Evolutionary conservation across 2,888 invertebrate species (phyloP).

Genomic region (Baccha elongata): DNA sequence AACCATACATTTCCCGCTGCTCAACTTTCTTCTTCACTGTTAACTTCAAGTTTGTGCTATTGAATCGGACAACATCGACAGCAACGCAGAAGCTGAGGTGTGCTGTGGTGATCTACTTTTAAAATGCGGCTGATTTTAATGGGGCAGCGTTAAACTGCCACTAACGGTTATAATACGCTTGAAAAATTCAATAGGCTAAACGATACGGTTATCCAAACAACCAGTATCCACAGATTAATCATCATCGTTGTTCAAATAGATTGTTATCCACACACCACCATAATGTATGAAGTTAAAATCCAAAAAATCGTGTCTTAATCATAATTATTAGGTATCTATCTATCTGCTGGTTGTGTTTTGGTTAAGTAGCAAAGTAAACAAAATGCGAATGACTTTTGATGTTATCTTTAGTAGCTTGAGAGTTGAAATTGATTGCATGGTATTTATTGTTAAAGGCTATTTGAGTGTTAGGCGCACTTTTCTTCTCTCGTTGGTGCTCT

Average conservation of each 20-base stretch:
- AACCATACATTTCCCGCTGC: constrained; percentile 28
- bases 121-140: constrained; percentile 40
- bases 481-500: constrained; percentile 6
- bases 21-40: constrained; percentile 65
- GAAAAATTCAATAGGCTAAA: constrained; percentile 25
- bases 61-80: constrained; percentile 13
- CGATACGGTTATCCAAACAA: constrained; percentile 36
- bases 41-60: constrained; percentile 34
- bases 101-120: constrained; percentile 32
- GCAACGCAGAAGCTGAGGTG: neutral
- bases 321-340: neutral
- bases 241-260: neutral
- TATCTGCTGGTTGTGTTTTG: neutral
- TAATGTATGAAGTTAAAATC: neutral
- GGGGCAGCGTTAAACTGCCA: constrained; percentile 18
- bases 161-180: constrained; percentile 40
- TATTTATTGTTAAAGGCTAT: constrained; percentile 7
- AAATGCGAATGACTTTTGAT: constrained; percentile 22
- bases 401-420: constrained; percentile 8
- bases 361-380: constrained; percentile 1
- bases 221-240: constrained; percentile 41
- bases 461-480: neutral
- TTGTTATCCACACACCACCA: constrained; percentile 13
- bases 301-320: neutral
- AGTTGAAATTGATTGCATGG: constrained; percentile 15